A percentile compares a stretch with the other conserved stretches of the same genome.
These are phyloP conservation scores for Hybognathus amarus DNA, from an alignment of 2,797 vertebrate genomes.

Conservation along the genomic window DNA sequence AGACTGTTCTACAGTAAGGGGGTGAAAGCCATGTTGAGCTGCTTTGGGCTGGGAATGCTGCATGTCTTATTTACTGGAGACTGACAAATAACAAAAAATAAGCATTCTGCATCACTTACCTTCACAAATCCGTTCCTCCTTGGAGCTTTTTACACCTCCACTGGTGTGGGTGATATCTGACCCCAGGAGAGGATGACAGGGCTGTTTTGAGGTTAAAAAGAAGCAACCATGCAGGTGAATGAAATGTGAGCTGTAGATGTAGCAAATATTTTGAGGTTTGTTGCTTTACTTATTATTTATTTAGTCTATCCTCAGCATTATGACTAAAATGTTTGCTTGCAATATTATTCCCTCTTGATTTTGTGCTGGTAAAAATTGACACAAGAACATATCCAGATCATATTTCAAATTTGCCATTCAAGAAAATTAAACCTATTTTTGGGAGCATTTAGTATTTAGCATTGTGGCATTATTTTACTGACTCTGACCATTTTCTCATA, in stretches of 20 bases:
- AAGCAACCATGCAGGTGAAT: constrained; percentile 26
- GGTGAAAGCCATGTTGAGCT: neutral
- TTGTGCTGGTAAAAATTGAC: neutral
- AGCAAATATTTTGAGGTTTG: constrained; percentile 27
- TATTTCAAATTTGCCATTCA: neutral
- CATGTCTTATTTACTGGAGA: constrained; percentile 28
- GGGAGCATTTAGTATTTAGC: neutral
- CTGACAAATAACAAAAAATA: constrained; percentile 10
- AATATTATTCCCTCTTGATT: neutral
- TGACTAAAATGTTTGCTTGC: neutral
- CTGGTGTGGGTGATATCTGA: constrained; percentile 42
- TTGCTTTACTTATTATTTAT: neutral
- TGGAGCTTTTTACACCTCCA: constrained; percentile 36
- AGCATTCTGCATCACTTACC: constrained; percentile 21
- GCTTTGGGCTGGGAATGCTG: constrained; percentile 19
- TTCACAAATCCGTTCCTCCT: constrained; percentile 26
- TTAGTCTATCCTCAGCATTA: constrained; percentile 19
- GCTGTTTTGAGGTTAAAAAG: constrained; percentile 25
- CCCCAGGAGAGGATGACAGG: constrained; percentile 35
- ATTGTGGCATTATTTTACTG: neutral
- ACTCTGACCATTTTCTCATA: no score
- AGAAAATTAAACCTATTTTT: neutral
- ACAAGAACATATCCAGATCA: neutral
- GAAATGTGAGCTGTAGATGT: constrained; percentile 27
- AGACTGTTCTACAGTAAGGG: constrained; percentile 24